Evolutionary conservation across 2,113 vertebrate genomes (phyloP), one percentile per base, ranked within the genome.

Genomic region (Piaya cayana): DNA sequence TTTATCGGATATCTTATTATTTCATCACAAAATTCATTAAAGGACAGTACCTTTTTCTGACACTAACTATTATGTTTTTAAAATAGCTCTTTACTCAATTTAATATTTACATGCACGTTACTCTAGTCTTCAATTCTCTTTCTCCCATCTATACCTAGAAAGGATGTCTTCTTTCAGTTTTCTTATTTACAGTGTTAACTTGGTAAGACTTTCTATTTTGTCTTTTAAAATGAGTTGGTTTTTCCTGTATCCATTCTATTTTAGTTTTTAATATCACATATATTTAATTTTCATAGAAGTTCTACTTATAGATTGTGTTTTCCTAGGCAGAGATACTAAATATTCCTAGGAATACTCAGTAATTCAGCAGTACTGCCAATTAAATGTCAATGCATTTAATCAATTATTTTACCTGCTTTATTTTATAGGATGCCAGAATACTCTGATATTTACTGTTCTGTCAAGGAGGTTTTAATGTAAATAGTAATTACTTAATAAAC

Each of bases 91-190:
- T 82, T 32, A 19, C 19, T 79, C 8, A 2, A 5, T 43, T 69
- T 43, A 47, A 14, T 58, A 49, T 43, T 43, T 21, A 32, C 3
- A 30, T 21, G 15, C 7, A 45, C 4, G 39, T 55, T 16, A 82
- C 1, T 1, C 12, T 37, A 34, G 5, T 56, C 12, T 18, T 74
- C 3, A 9, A 39, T 2, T 77, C 4, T 65, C 5, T 69, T 14
- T 20, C 17, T 20, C 1, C 18, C 45, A 17, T 49, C 47, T 12
- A 39, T 19, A 65, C 4, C 6, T 27, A 65, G 11, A 84, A 47
- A 50, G 37, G 0, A 30, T 47, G 12, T 45, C 8, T 8, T 11
- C 8, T 65, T 75, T 71, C 32, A 42, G 2, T 3, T 87, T 59
- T 77, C 62, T 1, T 53, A 49, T 62, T 75, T 39, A 10, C 10